Conservation (phyloP, 2,797 vertebrate species). For the Toxotes lorentzi region DNA sequence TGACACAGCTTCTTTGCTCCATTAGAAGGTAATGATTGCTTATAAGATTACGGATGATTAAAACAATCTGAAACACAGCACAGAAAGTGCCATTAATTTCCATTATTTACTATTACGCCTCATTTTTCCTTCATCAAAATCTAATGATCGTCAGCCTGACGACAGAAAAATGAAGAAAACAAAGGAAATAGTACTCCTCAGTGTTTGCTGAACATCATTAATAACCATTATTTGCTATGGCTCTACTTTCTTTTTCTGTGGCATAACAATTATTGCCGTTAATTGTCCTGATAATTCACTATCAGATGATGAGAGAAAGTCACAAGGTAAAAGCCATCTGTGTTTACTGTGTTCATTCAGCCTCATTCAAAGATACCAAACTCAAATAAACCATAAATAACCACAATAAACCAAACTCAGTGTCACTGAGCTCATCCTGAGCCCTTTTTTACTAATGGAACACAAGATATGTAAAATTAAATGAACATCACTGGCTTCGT, state of each 20-base stretch:
- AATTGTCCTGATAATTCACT: constrained; percentile 21
- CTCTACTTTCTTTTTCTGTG: neutral
- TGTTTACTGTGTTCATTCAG: neutral
- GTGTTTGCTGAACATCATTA: neutral
- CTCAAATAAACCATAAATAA: too few relatives aligned
- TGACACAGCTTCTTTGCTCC: neutral
- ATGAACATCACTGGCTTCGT: neutral
- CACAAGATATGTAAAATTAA: neutral
- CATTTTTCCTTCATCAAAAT: neutral
- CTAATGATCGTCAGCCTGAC: neutral
- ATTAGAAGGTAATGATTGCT: neutral
- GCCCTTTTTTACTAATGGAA: neutral
- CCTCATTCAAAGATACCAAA: neutral
- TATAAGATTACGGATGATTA: neutral
- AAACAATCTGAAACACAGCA: neutral
- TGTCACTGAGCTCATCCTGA: too few relatives aligned
- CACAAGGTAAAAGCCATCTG: neutral
- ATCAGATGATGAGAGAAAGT: neutral
- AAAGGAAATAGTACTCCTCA: neutral
- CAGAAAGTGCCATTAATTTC: neutral
- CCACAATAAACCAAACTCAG: neutral
- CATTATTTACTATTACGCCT: neutral
- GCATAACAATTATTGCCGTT: constrained; percentile 3
- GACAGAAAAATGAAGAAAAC: neutral
- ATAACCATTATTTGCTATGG: neutral